Conservation (phyloP, 2,888 invertebrate genomes). For the Amphipyra tragopoginis region DNA sequence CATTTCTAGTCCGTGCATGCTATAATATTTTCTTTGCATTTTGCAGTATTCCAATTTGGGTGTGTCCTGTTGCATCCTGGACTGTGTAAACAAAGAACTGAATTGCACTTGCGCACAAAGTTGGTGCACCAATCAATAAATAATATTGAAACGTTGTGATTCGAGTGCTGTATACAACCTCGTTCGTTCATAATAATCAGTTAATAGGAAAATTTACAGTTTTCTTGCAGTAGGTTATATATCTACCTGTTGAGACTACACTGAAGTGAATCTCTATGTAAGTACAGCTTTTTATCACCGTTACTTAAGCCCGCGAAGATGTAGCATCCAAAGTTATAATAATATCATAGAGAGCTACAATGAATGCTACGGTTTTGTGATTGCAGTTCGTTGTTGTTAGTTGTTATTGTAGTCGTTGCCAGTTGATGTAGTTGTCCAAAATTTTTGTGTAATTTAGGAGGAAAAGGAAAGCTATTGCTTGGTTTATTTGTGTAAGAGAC, state of each 20-base stretch:
- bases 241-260: background rate
- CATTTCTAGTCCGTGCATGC: background rate
- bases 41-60: conserved; percentile 6
- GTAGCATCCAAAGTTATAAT: too few species aligned
- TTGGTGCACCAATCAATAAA: conserved; percentile 39
- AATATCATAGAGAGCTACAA: too few species aligned
- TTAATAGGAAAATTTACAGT: background rate
- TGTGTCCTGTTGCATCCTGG: conserved; percentile 13
- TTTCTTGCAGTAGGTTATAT: background rate
- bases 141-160: conserved; percentile 4
- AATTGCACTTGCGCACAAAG: conserved; percentile 49
- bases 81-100: conserved; percentile 7
- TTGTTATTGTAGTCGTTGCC: too few species aligned
- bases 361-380: too few species aligned
- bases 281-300: background rate
- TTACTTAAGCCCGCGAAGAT: too few species aligned
- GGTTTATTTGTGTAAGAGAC: too few species aligned
- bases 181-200: background rate
- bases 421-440: too few species aligned
- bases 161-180: background rate
- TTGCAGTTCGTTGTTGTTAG: too few species aligned
- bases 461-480: too few species aligned
- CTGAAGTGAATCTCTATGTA: background rate
- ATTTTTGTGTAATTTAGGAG: too few species aligned
- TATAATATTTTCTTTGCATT: background rate